Evolutionary conservation across 1,140 invertebrate genomes (phyloP), one percentile per base, ranked within the genome.

Genomic region (Drosophila seguyi): DNA sequence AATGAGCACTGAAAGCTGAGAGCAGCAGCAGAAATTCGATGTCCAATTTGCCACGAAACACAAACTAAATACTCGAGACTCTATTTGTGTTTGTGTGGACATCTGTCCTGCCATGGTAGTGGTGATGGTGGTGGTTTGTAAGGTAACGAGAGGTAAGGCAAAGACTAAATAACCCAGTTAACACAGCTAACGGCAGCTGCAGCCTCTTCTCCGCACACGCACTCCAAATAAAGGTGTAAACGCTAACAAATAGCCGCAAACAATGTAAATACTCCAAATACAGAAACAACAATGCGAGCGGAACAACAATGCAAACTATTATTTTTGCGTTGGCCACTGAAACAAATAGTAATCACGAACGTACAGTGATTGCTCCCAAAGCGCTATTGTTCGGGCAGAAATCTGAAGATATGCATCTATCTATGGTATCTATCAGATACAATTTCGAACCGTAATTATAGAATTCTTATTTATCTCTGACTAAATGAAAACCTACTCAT

Each of bases 41-140:
- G 69, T 73, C 69, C 69, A 72, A 72, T 73, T 73, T 75, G 73
- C 71, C 71, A 74, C 71, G 71, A 74, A 74, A 74, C 71, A 76
- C 68, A 42, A 76, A 65, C 47, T 62, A 65, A 45, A 63, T 36
- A 75, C 50, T 31, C 27, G 20, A 29, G 10, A 60, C 31, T 47
- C 11, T 38, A n/a, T 50, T 39, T 79, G 80, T 79, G 81, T 52
- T 20, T 56, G 44, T 61, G 27, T 58, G 53, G 39, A 47, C 68
- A 72, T 50, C 65, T 79, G 68, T 59, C 58, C 59, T 22, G 42
- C 34, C 14, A 11, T 52, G 36, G 48, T 71, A 42, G 52, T 72
- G 66, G 58, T 80, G 76, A 48, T 76, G 66, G 60, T 50, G 67
- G 68, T 79, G 53, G 71, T 50, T 42, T 72, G 68, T 31, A 59